Evolutionary conservation across 2,888 invertebrate genomes (phyloP).

Genomic region (Keiferia lycopersicella): DNA sequence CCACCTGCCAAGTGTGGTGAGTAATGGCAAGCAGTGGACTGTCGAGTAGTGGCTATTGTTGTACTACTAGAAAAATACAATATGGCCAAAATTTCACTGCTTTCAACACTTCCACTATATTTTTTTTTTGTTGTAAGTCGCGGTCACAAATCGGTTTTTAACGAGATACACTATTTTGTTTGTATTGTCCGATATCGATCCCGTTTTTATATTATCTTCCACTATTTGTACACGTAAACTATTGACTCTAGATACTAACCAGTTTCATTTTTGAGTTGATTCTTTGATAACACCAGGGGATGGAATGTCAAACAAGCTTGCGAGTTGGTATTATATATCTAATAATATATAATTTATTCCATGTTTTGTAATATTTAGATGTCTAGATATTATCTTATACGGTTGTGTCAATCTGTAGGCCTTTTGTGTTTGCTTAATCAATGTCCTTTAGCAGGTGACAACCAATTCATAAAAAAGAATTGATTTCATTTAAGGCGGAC

Average conservation of each 20-base stretch:
- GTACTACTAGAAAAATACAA: no score
- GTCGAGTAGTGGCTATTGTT: no score
- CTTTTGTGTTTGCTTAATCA: neutral
- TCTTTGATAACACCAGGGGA: neutral
- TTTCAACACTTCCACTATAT: neutral
- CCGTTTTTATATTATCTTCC: no score
- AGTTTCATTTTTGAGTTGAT: conserved; percentile 23
- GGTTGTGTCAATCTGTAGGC: neutral
- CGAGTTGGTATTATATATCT: conserved; percentile 9
- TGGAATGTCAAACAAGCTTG: conserved; percentile 14
- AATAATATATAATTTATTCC: conserved; percentile 12
- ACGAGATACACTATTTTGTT: no score
- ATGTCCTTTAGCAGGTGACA: neutral
- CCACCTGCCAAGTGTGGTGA: no score
- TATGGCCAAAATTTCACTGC: no score
- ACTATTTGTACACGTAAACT: neutral
- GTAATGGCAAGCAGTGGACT: no score
- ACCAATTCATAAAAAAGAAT: neutral
- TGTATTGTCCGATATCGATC: no score
- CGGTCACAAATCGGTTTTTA: no score
- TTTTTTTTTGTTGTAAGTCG: no score
- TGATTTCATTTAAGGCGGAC: no score
- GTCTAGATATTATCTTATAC: neutral
- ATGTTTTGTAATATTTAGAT: no score
- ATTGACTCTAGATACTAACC: conserved; percentile 16